Percentiles rank a stretch among this genome's conserved stretches.
Evolutionary conservation across 2,888 invertebrate species (phyloP).

Genomic region (Caenorhabditis drosophilae): DNA sequence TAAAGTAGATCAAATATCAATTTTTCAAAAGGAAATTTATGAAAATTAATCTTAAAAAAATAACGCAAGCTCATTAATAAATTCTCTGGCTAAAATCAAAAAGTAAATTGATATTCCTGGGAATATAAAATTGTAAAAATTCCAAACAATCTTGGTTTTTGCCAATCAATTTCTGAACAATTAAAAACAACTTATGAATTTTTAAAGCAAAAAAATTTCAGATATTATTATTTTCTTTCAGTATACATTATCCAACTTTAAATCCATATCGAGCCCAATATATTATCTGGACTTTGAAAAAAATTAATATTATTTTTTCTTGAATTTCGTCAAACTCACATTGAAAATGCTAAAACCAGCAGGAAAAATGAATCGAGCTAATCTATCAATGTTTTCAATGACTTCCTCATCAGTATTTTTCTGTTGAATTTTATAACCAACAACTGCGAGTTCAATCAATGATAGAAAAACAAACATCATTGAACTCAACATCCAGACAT

Average conservation of each 20-base stretch:
- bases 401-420: constrained; percentile 15
- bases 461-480: constrained; percentile 58
- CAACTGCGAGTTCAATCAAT: constrained; percentile 51
- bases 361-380: constrained; percentile 44
- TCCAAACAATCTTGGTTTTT: too few relatives aligned
- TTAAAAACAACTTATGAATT: too few relatives aligned
- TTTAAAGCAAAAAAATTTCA: too few relatives aligned
- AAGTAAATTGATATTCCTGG: neutral
- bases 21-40: too few relatives aligned
- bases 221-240: too few relatives aligned
- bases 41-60: too few relatives aligned
- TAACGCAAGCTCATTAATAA: too few relatives aligned
- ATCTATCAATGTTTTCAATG: constrained; percentile 32
- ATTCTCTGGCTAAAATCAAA: too few relatives aligned
- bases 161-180: too few relatives aligned
- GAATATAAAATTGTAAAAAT: neutral
- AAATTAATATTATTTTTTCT: neutral
- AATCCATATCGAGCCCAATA: constrained; percentile 47
- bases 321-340: constrained; percentile 10
- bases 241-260: constrained; percentile 19
- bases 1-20: too few relatives aligned
- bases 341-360: constrained; percentile 52
- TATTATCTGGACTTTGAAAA: constrained; percentile 35
- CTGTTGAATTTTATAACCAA: constrained; percentile 39
- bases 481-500: constrained; percentile 59